Base-by-base conservation (phyloP, 2,113 vertebrate genomes). In the Kobus ellipsiprymnus region DNA sequence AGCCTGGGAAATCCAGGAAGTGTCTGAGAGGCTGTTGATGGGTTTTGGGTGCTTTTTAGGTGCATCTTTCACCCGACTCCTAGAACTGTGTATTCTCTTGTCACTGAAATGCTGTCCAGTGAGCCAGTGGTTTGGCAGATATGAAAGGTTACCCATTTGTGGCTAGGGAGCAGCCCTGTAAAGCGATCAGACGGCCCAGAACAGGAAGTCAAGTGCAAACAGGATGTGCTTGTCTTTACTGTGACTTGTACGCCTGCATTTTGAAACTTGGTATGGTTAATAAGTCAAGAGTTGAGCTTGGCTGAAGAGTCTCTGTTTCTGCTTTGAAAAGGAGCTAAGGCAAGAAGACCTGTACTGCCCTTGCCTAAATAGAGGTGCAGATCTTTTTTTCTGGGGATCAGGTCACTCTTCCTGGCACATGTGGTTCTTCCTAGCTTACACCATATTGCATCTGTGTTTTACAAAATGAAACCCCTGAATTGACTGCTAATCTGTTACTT, bases 151-250 rank as follows among this genome's bases (percentile, higher is more conserved):
- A 86, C 80, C 44, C 94, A 3, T 95, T 94, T 90, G 92, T 57
- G 82, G 40, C 33, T 59, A 55, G 85, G 80, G 84, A 94, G 85
- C 48, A 64, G 30, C 55, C 27, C 54, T 59, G 29, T 92, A 80
- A 71, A 92, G 82, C 74, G 36, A 82, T 87, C 64, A 44, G 40
- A 55, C 27, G 77, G 25, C 60, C 33, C 46, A 21, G 59, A 94
- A 88, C 87, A 95, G 97, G 97, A 98, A 98, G 95, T 85, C 40
- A 62, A 87, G 27, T 93, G 83, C 67, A 95, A 91, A 96, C 92
- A 98, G 98, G 95, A 96, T 96, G 67, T 71, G 36, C 92, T 86
- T 82, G 81, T 98, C 97, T 94, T 93, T 27, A 54, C 84, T 92
- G 71, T 87, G 93, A 84, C 50, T 64, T 52, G 64, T 84, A 52